These are phyloP conservation scores for Harmothoe impar DNA, from an alignment of 2,888 invertebrate species.

Conservation along the genomic window DNA sequence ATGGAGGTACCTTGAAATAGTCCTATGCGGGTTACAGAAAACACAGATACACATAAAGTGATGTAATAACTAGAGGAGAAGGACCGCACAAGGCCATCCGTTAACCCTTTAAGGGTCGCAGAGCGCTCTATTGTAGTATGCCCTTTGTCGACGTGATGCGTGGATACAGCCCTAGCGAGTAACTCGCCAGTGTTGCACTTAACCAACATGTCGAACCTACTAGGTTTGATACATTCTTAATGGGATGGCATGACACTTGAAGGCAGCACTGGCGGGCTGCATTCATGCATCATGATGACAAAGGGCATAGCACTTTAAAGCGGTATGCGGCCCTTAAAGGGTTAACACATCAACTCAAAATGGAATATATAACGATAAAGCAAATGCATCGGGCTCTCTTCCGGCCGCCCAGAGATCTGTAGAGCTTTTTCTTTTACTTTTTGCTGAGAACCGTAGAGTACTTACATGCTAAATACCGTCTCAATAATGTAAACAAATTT, in stretches of 20 bases:
- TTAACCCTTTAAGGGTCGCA: too few species aligned
- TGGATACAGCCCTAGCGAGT: too few species aligned
- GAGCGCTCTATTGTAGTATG: too few species aligned
- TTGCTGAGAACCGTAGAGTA: not conserved
- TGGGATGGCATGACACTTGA: too few species aligned
- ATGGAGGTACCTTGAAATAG: slow-evolving; percentile 59
- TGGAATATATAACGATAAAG: not conserved
- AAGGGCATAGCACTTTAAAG: too few species aligned
- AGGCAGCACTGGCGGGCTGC: too few species aligned
- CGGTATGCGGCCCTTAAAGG: too few species aligned
- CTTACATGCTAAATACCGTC: slow-evolving; percentile 48
- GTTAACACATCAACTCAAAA: not conserved
- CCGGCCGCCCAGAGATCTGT: not conserved
- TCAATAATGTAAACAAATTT: slow-evolving; percentile 8
- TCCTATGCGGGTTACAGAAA: slow-evolving; percentile 50
- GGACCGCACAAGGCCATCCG: not conserved
- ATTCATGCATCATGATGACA: too few species aligned
- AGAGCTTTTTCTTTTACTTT: not conserved
- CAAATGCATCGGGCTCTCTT: not conserved
- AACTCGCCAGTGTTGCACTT: too few species aligned
- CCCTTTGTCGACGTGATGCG: too few species aligned
- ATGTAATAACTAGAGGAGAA: slow-evolving; percentile 27
- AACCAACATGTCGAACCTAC: too few species aligned
- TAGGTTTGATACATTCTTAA: not conserved
- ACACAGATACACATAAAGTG: slow-evolving; percentile 53